Conservation (phyloP, 2,797 vertebrate genomes). For the Macrochelys suwanniensis region DNA sequence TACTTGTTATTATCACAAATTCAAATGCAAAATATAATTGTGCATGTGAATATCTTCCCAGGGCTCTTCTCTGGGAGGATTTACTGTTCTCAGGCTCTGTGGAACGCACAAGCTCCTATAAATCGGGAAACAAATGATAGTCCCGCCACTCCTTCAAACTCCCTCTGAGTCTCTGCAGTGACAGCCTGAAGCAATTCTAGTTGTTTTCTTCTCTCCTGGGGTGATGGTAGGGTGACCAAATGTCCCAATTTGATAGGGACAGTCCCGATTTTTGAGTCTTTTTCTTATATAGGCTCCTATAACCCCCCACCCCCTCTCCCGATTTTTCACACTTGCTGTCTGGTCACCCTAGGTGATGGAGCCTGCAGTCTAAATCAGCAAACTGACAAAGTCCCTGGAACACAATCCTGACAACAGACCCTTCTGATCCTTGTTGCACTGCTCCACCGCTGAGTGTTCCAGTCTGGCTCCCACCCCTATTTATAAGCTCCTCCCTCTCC, state of each 20-base stretch:
- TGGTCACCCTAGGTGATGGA: no score
- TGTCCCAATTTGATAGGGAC: no score
- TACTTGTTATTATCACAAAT: not conserved
- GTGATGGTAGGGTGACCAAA: not conserved
- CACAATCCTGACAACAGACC: not conserved
- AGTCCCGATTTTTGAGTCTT: no score
- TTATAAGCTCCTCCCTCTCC: not conserved
- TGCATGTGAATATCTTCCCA: not conserved
- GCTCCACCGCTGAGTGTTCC: not conserved
- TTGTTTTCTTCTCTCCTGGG: not conserved
- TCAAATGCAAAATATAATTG: not conserved
- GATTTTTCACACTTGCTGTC: no score
- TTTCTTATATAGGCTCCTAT: no score
- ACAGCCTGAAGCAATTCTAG: not conserved
- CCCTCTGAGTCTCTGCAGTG: not conserved
- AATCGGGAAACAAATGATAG: not conserved
- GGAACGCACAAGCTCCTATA: not conserved
- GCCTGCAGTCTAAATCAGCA: not conserved
- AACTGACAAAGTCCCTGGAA: not conserved
- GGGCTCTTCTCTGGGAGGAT: not conserved
- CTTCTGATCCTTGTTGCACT: not conserved
- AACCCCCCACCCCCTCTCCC: no score
- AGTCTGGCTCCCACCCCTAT: not conserved
- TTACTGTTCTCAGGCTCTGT: not conserved
- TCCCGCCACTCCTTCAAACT: not conserved